These are phyloP conservation scores for Xerus inauris DNA, from an alignment of 2,113 vertebrate species.

Conservation along the genomic window DNA sequence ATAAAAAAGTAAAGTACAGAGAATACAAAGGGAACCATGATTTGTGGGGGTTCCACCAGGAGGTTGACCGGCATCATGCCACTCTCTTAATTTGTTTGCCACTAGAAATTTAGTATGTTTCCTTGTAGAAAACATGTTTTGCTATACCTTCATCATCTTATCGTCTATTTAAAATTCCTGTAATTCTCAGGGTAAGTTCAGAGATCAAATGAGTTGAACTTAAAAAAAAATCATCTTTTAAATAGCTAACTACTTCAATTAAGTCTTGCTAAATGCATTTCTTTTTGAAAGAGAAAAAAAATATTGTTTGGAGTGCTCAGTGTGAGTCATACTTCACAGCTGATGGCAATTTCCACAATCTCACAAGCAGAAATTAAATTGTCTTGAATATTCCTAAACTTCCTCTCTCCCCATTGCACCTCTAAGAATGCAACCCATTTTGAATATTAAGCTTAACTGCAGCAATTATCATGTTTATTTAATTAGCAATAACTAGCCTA, in stretches of 20 bases:
- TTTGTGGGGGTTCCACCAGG: not conserved
- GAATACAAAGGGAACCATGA: not conserved
- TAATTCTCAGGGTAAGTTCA: not conserved
- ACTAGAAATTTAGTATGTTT: not conserved
- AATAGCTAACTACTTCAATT: conserved; percentile 5
- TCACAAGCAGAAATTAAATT: conserved; percentile 24
- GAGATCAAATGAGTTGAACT: conserved; percentile 21
- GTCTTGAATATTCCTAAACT: conserved; percentile 23
- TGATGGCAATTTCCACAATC: conserved; percentile 49
- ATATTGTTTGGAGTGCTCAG: not conserved
- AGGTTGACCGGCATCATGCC: not conserved
- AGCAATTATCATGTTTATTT: not conserved
- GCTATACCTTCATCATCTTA: not conserved
- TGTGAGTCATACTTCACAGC: conserved; percentile 55
- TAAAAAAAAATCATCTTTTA: not conserved
- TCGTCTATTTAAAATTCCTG: not conserved
- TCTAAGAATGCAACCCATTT: not conserved
- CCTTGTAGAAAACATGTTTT: not conserved
- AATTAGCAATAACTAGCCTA: not conserved
- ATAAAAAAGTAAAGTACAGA: not conserved
- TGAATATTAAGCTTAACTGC: not conserved
- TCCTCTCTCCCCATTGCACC: not conserved
- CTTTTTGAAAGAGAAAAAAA: conserved; percentile 36
- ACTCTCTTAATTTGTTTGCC: not conserved
- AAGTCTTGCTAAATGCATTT: conserved; percentile 30